Evolutionary conservation across 2,888 invertebrate species (phyloP).

Genomic region (Pediacus dermestoides): DNA sequence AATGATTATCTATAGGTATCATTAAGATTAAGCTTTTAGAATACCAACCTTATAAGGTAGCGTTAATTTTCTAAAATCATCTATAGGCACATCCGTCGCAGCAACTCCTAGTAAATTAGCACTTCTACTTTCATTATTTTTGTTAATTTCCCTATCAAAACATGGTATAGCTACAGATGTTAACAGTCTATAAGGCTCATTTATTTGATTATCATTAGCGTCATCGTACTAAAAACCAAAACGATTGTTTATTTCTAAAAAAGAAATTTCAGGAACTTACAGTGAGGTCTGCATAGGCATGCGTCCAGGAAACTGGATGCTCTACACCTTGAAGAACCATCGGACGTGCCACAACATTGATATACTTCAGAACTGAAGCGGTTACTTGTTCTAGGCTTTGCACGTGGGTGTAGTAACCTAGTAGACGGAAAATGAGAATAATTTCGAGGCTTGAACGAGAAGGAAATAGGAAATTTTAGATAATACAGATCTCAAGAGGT

Average conservation of each 20-base stretch:
- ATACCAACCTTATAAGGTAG: conserved; percentile 86
- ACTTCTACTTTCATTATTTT: conserved; percentile 55
- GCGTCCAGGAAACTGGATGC: conserved; percentile 92
- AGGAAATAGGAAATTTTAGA: conserved; percentile 10
- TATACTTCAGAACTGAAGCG: conserved; percentile 93
- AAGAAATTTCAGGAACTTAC: conserved; percentile 61
- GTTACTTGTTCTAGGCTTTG: conserved; percentile 93
- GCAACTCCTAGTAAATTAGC: conserved; percentile 90
- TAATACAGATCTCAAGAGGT: conserved; percentile 13
- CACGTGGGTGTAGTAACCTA: conserved; percentile 94
- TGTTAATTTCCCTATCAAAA: conserved; percentile 70
- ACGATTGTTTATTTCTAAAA: conserved; percentile 10
- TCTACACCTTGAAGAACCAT: conserved; percentile 69
- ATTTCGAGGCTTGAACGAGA: conserved; percentile 1
- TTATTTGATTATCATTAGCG: conserved; percentile 36
- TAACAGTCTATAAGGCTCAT: conserved; percentile 65
- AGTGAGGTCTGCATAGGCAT: conserved; percentile 83
- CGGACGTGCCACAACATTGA: conserved; percentile 87
- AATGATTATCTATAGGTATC: conserved; percentile 36
- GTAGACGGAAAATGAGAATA: conserved; percentile 21
- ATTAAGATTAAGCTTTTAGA: too few relatives aligned
- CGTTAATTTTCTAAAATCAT: conserved; percentile 84
- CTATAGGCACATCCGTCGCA: conserved; percentile 90
- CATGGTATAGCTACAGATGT: conserved; percentile 92
- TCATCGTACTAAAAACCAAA: conserved; percentile 40